phyloP scores from a whole-genome alignment of 2,113 vertebrate species.

The Onychorhynchus coronatus region DNA sequence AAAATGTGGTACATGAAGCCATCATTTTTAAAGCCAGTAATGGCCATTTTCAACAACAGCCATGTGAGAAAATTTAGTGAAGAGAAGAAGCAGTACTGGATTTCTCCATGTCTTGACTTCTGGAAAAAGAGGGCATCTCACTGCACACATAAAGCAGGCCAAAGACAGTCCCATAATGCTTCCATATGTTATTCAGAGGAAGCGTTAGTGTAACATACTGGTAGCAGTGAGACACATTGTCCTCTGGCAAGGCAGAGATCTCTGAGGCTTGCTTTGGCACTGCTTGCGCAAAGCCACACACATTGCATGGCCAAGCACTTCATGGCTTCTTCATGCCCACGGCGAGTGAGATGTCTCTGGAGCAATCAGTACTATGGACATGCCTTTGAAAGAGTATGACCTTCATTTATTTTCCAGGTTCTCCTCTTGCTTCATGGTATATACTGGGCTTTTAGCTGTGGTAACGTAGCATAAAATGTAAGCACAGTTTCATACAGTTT shows the following conservation, averaged over 20 bases:
- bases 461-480: neutral
- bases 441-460: neutral
- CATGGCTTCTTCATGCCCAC: neutral
- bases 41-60: neutral
- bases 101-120: neutral
- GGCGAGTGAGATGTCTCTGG: neutral
- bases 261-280: neutral
- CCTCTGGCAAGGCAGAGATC: neutral
- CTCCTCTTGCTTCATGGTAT: neutral
- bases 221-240: neutral
- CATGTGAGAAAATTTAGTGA: neutral
- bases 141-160: neutral
- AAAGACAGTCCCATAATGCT: neutral
- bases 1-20: constrained; percentile 6
- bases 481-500: neutral
- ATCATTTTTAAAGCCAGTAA: constrained; percentile 31
- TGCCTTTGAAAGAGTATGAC: neutral
- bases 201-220: neutral
- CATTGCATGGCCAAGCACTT: neutral
- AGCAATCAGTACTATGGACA: neutral
- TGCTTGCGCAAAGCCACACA: neutral
- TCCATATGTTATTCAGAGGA: neutral
- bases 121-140: neutral
- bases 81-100: neutral
- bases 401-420: neutral